Evolutionary conservation across 2,888 invertebrate species (phyloP).

Genomic region (Norana najaformis): DNA sequence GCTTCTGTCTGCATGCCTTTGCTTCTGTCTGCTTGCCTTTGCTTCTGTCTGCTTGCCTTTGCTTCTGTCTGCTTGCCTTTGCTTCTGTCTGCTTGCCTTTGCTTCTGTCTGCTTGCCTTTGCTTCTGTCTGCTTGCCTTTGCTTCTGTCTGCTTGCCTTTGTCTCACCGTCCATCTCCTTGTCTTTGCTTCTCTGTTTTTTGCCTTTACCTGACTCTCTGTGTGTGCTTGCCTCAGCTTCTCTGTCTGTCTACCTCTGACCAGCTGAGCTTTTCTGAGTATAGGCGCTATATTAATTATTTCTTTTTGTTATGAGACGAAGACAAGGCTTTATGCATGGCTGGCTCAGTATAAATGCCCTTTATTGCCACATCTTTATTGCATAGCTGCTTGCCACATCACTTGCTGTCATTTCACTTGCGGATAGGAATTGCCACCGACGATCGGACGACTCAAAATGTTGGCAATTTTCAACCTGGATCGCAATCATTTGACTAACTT

Average conservation of each 20-base stretch:
- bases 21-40: background rate
- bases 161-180: too few relatives aligned
- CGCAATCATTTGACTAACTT: slow-evolving; percentile 87
- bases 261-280: background rate
- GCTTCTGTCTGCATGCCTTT: background rate
- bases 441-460: slow-evolving; percentile 84
- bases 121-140: background rate
- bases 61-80: too few relatives aligned
- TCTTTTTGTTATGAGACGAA: background rate
- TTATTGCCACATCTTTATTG: background rate
- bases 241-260: too few relatives aligned
- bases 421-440: slow-evolving; percentile 80
- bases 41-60: too few relatives aligned
- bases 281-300: background rate
- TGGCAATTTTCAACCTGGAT: slow-evolving; percentile 95
- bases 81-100: too few relatives aligned
- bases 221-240: too few relatives aligned
- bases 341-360: background rate
- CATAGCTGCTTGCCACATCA: background rate
- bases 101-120: background rate
- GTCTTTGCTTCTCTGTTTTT: too few relatives aligned
- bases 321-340: background rate
- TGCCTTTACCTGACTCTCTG: too few relatives aligned
- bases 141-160: background rate
- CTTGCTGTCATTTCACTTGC: background rate